Conservation (phyloP, 2,888 invertebrate species). For the Crocallis elinguaria region DNA sequence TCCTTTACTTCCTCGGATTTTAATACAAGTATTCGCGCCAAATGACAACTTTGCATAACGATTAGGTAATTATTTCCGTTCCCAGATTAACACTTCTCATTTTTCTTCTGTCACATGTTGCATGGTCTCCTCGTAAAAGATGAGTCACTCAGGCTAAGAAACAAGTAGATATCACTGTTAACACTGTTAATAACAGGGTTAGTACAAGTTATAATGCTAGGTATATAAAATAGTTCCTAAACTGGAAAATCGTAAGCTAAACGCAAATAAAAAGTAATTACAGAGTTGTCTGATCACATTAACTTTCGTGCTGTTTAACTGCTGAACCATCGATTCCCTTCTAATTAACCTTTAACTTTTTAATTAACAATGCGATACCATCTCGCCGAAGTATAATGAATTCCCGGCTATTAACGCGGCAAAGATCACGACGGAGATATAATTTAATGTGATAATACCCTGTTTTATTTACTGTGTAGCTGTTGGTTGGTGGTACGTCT, state of each 20-base stretch:
- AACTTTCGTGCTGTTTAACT: neutral
- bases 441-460: conserved; percentile 31
- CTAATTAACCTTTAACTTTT: conserved; percentile 20
- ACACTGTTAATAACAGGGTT: too few species aligned
- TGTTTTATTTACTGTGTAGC: conserved; percentile 36
- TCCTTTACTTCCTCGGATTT: too few species aligned
- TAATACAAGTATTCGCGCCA: too few species aligned
- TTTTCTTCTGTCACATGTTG: too few species aligned
- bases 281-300: neutral
- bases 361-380: conserved; percentile 15
- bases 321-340: conserved; percentile 3
- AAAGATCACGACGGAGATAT: conserved; percentile 30
- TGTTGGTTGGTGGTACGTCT: conserved; percentile 28
- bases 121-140: too few species aligned
- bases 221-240: neutral
- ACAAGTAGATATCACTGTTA: too few species aligned
- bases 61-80: too few species aligned
- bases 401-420: conserved; percentile 31
- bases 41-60: too few species aligned
- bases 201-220: too few species aligned
- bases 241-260: neutral
- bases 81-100: too few species aligned
- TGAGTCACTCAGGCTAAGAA: too few species aligned
- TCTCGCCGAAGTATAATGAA: conserved; percentile 33
- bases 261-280: neutral